Percentiles rank a stretch among this genome's conserved stretches.
These are phyloP conservation scores for Megaceryle alcyon DNA, from an alignment of 2,797 vertebrate species.

Conservation along the genomic window DNA sequence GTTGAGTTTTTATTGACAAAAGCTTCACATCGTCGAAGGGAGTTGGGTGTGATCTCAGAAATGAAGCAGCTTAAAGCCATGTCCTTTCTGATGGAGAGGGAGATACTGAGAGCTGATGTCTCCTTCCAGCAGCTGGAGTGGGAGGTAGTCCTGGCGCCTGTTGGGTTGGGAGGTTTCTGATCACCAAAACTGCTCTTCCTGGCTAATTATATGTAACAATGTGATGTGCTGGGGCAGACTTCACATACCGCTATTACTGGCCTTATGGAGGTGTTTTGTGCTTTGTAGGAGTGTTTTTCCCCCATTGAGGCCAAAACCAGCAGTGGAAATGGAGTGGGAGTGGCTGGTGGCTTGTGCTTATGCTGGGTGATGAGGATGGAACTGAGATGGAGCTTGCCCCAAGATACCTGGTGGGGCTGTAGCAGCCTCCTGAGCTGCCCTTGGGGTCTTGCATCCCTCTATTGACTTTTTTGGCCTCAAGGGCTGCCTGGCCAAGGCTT, in stretches of 20 bases:
- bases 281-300: neutral
- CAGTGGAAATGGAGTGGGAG: neutral
- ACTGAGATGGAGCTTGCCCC: rapidly evolving
- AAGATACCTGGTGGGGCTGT: rapidly evolving
- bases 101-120: neutral
- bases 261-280: neutral
- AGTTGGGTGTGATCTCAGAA: neutral
- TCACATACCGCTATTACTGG: neutral
- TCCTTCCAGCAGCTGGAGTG: neutral
- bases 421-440: neutral
- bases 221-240: neutral
- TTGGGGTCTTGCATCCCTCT: neutral
- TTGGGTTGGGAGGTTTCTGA: neutral
- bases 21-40: neutral
- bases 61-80: neutral
- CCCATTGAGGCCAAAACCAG: neutral
- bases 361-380: neutral
- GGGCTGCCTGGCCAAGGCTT: neutral
- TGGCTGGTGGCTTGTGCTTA: neutral
- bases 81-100: neutral
- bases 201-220: conserved; percentile 31
- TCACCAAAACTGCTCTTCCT: neutral
- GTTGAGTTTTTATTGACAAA: neutral
- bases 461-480: neutral
- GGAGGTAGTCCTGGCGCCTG: neutral